Evolutionary conservation across 2,888 invertebrate genomes (phyloP).

Genomic region (Heliconius ismenius): DNA sequence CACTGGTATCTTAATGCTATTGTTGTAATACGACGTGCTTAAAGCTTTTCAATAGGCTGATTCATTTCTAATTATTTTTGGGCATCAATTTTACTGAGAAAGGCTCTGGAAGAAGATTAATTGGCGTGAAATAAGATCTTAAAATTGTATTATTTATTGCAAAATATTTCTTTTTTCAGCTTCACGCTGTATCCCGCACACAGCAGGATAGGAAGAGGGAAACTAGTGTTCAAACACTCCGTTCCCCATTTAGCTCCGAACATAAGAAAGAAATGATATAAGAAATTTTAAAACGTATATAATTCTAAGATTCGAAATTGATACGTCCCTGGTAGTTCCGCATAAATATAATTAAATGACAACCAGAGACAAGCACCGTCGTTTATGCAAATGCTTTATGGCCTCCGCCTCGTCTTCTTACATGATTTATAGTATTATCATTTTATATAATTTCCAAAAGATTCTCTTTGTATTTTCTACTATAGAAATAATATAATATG

Average conservation of each 20-base stretch:
- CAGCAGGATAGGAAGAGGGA: too few species aligned
- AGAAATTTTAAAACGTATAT: not conserved
- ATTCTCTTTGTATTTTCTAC: not conserved
- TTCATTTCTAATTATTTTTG: constrained; percentile 66
- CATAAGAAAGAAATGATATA: too few species aligned
- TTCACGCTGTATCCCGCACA: too few species aligned
- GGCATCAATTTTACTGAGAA: constrained; percentile 4
- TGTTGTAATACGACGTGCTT: constrained; percentile 55
- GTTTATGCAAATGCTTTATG: constrained; percentile 66
- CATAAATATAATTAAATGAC: constrained; percentile 56
- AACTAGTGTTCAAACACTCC: too few species aligned
- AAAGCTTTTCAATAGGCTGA: constrained; percentile 53
- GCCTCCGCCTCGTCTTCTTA: constrained; percentile 48
- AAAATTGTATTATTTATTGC: not conserved
- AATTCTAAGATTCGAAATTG: constrained; percentile 40
- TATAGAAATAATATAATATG: not conserved
- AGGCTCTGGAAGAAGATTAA: not conserved
- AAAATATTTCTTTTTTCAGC: not conserved
- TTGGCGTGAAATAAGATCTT: not conserved
- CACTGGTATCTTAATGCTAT: constrained; percentile 52
- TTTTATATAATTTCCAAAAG: constrained; percentile 28
- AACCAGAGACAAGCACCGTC: constrained; percentile 54
- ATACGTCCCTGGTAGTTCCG: constrained; percentile 44
- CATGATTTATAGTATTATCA: constrained; percentile 54
- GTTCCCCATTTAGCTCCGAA: too few species aligned